Base-by-base conservation (phyloP, 2,888 invertebrate genomes). In the Tiliacea aurago region DNA sequence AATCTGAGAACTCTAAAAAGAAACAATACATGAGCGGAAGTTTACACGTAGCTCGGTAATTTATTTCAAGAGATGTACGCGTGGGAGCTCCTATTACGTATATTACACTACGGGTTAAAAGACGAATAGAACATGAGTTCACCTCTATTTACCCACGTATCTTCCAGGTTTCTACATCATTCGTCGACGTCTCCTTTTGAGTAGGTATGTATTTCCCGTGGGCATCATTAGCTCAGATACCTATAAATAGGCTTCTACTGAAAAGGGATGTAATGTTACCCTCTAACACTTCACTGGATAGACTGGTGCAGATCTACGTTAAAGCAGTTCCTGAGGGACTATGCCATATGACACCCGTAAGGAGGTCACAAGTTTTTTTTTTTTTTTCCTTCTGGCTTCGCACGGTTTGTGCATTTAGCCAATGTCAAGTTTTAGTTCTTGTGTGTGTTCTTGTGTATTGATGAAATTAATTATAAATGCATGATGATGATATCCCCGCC, bases 21-120 rank as follows among this genome's bases (percentile, higher is more conserved):
- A 68, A 72, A 73, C 49, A 70, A 51, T 71, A 63, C 61, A 69
- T 59, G 51, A 47, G 55, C 62, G 78, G 70, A 71, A 70, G 74
- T 71, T 73, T 71, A 69, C 65, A 75, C 56, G 64, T 79, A 51
- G 53, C 49, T 47, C 10, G 51, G 73, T 78, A 67, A 76, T 81
- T 76, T 80, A 76, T 81, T 76, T 71, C 53, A 69, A 71, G 81
- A 80, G 64, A 64, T 64, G 11, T 4, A 37, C 66, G 81, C 81
- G 81, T 80, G 81, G 80, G 80, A 80, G 80, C 68, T 62, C 49
- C 43, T 70, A 78, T 65, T 81, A 76, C 67, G 81, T 65, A 37
- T 49, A 45, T 73, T 56, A 69, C 33, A 53, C 74, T 69, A 58
- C 53, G 47, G 41, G 72, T n/a, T 75, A 55, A 58, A 74, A 70